Conservation (phyloP, 2,113 vertebrate genomes). For the crab-eating macaque (Macaca fascicularis) region T2T-MFA8v1.1 NC_088375.1:111206501-111207000, state of each 20-base stretch:
- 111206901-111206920: not conserved
- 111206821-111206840: slow-evolving; percentile 98
- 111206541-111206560: slow-evolving; percentile 13
- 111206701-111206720: not conserved
- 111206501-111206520: not conserved
- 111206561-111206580: slow-evolving; percentile 1
- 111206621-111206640: slow-evolving; percentile 5
- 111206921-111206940: not conserved
- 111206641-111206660: not conserved
- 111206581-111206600: not conserved
- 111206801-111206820: slow-evolving; percentile 96
- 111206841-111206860: slow-evolving; percentile 97
- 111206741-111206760: not conserved
- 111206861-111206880: slow-evolving; percentile 95
- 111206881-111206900: slow-evolving; percentile 89
- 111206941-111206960: not conserved
- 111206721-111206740: not conserved
- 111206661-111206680: not conserved
- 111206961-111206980: slow-evolving; percentile 55
- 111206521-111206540: not conserved
- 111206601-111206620: not conserved
- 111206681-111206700: not conserved
- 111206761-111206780: not conserved
- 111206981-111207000: not conserved
- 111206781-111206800: slow-evolving; percentile 89